Conservation (phyloP, 1,140 invertebrate genomes). For the Magallana ariakensis region DNA sequence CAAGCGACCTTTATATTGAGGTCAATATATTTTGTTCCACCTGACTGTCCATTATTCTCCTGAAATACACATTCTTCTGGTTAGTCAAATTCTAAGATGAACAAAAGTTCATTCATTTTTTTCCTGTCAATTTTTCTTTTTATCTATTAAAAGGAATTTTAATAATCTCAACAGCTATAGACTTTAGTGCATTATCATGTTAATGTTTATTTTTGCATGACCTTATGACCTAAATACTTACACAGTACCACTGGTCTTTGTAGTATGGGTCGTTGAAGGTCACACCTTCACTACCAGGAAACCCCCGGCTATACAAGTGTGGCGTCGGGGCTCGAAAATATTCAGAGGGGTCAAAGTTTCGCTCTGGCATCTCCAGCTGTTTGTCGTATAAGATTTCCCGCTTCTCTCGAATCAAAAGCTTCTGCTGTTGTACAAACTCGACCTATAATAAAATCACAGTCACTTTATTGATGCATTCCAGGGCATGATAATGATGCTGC, state of each 20-base stretch:
- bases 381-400: conserved; percentile 73
- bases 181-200: too few relatives aligned
- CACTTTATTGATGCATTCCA: too few relatives aligned
- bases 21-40: conserved; percentile 75
- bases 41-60: conserved; percentile 76
- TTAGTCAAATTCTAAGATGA: too few relatives aligned
- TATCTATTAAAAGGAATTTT: too few relatives aligned
- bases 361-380: conserved; percentile 68
- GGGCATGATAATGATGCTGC: too few relatives aligned
- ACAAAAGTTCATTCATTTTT: too few relatives aligned
- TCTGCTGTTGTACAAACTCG: conserved; percentile 71
- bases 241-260: conserved; percentile 80
- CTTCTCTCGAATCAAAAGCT: conserved; percentile 68
- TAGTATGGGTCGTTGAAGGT: conserved; percentile 78
- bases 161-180: too few relatives aligned
- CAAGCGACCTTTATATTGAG: conserved; percentile 79
- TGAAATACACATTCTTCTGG: conserved; percentile 56
- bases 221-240: conserved; percentile 62
- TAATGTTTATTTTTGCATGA: too few relatives aligned
- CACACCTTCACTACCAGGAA: conserved; percentile 26
- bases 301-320: conserved; percentile 49
- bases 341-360: conserved; percentile 64
- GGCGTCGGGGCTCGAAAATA: conserved; percentile 61
- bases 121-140: too few relatives aligned
- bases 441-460: conserved; percentile 61